Evolutionary conservation across 2,113 vertebrate genomes (phyloP).

Genomic region (Sturnus vulgaris): DNA sequence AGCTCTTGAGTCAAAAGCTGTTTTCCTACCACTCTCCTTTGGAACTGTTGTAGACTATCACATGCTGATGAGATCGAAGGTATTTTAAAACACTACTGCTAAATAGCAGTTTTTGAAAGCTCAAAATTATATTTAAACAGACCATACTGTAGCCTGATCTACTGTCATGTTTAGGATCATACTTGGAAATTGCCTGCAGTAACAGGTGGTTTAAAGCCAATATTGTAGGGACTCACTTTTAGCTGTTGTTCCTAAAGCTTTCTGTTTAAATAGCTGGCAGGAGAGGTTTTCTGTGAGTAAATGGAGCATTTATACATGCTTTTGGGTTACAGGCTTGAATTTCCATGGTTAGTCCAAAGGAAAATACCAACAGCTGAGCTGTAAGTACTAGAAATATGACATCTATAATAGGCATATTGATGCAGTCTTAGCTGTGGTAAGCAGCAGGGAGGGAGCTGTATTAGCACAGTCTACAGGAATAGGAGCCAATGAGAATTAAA

Average conservation of each 20-base stretch:
- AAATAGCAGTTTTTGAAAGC: not conserved
- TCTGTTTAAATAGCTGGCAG: slow-evolving; percentile 25
- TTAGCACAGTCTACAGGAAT: not conserved
- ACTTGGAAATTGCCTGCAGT: not conserved
- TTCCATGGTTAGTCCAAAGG: slow-evolving; percentile 12
- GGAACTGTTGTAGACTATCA: not conserved
- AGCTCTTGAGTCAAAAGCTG: not conserved
- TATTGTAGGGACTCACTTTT: not conserved
- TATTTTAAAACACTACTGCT: not conserved
- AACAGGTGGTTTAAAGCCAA: not conserved
- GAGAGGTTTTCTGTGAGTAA: slow-evolving; percentile 24
- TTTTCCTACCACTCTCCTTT: not conserved
- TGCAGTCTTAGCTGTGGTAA: not conserved
- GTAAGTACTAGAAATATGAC: slow-evolving; percentile 50
- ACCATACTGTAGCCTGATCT: not conserved
- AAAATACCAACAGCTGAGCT: slow-evolving; percentile 44
- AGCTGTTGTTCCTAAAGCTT: slow-evolving; percentile 9
- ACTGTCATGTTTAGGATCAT: not conserved
- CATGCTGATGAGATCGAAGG: not conserved
- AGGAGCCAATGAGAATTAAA: slow-evolving; percentile 18
- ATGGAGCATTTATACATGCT: slow-evolving; percentile 34
- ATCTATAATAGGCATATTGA: slow-evolving; percentile 35
- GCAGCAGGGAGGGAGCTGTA: not conserved
- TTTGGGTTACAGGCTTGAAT: slow-evolving; percentile 28
- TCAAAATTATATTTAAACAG: not conserved